phyloP scores from a whole-genome alignment of 2,113 vertebrate genomes.

The Brevimyrus niger region DNA sequence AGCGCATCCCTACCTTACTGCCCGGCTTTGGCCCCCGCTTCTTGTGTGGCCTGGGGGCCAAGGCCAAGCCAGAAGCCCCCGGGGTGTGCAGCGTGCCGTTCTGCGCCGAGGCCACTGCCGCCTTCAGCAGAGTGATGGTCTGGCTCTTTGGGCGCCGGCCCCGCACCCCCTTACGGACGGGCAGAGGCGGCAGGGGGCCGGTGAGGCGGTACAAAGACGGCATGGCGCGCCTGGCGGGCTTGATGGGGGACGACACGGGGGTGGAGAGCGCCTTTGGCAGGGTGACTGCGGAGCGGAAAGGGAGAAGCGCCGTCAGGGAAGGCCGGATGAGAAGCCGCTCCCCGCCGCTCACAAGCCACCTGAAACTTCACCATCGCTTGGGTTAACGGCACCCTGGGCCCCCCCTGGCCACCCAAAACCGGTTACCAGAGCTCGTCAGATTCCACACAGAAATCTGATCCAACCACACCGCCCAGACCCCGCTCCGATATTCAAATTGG shows the following conservation, averaged over 20 bases:
- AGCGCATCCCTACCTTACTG: conserved; percentile 69
- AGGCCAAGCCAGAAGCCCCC: conserved; percentile 50
- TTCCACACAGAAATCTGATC: not conserved
- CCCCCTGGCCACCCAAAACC: not conserved
- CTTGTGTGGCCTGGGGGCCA: conserved; percentile 60
- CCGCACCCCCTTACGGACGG: conserved; percentile 68
- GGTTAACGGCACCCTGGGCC: not conserved
- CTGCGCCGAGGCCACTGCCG: conserved; percentile 49
- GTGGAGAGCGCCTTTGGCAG: conserved; percentile 65
- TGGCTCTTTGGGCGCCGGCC: conserved; percentile 70
- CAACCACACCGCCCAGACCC: not conserved
- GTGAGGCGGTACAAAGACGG: conserved; percentile 73
- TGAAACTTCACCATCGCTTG: not conserved
- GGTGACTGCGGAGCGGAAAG: conserved; percentile 60
- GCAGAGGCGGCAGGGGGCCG: conserved; percentile 58
- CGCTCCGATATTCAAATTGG: not conserved
- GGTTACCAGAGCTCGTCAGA: not conserved
- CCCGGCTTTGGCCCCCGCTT: conserved; percentile 76
- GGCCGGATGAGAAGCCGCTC: not conserved
- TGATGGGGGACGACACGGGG: conserved; percentile 67
- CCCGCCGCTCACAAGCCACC: not conserved
- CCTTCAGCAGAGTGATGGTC: conserved; percentile 64
- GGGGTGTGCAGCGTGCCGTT: conserved; percentile 62
- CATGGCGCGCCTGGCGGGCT: conserved; percentile 71
- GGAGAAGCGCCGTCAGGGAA: not conserved